Conservation (phyloP, 1,140 invertebrate genomes). For the Zaprionus camerounensis region DNA sequence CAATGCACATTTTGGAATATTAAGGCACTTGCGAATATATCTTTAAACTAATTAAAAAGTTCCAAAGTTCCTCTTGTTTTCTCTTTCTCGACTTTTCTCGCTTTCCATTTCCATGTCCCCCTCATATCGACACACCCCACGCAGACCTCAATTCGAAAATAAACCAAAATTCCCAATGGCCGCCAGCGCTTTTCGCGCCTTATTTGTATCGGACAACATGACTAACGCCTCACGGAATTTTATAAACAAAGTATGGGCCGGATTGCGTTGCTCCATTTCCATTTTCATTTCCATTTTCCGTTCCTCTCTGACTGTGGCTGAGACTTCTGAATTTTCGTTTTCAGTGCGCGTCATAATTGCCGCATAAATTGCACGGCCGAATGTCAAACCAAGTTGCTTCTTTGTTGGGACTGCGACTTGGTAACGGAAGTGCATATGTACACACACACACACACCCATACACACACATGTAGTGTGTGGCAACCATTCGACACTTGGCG, state of each 20-base stretch:
- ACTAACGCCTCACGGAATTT: conserved; percentile 69
- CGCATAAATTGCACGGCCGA: conserved; percentile 67
- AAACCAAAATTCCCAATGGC: conserved; percentile 56
- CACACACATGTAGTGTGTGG: conserved; percentile 3
- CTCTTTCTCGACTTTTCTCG: not conserved
- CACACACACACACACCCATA: conserved; percentile 1
- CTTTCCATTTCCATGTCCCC: not conserved
- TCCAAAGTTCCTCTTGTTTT: not conserved
- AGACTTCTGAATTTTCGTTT: conserved; percentile 17
- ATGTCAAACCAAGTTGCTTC: conserved; percentile 61
- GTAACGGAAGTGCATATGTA: conserved; percentile 54
- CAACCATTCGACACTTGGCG: conserved; percentile 27
- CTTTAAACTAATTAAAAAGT: not conserved
- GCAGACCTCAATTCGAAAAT: conserved; percentile 67
- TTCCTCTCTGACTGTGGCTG: not conserved
- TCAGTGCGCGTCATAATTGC: conserved; percentile 56
- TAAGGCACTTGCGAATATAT: not conserved
- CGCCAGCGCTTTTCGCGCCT: conserved; percentile 65
- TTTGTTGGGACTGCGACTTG: conserved; percentile 54
- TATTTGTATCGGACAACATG: conserved; percentile 72
- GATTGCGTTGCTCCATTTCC: conserved; percentile 25
- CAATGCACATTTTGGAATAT: too few species aligned
- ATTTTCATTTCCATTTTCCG: conserved; percentile 17
- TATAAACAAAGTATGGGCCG: conserved; percentile 63
- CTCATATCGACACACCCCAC: conserved; percentile 1